Base-by-base conservation (phyloP, 1,140 invertebrate genomes). In the Ceratoteleas bidentatus region DNA sequence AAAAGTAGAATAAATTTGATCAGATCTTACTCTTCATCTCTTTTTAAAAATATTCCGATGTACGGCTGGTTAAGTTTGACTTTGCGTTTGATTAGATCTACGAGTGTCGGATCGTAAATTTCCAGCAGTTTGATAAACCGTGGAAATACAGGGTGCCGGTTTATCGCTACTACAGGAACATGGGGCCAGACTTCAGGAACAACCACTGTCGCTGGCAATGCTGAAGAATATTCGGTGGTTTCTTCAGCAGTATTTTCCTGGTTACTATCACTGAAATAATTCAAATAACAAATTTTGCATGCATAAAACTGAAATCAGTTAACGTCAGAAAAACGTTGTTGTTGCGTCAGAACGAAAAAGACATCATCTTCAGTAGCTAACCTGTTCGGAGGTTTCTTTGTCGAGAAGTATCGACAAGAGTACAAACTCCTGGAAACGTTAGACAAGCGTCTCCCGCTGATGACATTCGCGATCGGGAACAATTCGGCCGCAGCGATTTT, bases 91-190 rank as follows among this genome's bases (percentile, higher is more conserved):
- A 99, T 94, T 33, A 99, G 88, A 87, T 98, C 96, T 85, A 99
- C 97, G 49, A 99, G 92, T 53, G 94, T 92, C 74, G 96, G 96
- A 92, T 99, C 96, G 15, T 95, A 94, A 11, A 99, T 92, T 92
- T 99, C 98, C 77, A 99, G 95, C 76, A 99, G 94, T 92, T 99
- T 99, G 73, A 99, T 98, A 92, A 99, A 99, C 85, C 97, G 94
- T 45, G 99, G 99, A 93, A 99, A 99, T 0, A 99, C 96, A 38
- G 98, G 98, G 93, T 98, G 98, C 84, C 97, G 94, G 85, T 93
- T 96, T 65, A 99, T 96, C 2, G 98, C 97, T 85, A 99, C 96
- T 10, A 99, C 94, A 47, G 99, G 99, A 7, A 99, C 94, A 89
- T 97, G 95, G 6, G 99, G 98, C 95, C 97, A 99, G 32, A 97